Conservation (phyloP, 2,797 vertebrate species). For the Myiotriccus ornatus region DNA sequence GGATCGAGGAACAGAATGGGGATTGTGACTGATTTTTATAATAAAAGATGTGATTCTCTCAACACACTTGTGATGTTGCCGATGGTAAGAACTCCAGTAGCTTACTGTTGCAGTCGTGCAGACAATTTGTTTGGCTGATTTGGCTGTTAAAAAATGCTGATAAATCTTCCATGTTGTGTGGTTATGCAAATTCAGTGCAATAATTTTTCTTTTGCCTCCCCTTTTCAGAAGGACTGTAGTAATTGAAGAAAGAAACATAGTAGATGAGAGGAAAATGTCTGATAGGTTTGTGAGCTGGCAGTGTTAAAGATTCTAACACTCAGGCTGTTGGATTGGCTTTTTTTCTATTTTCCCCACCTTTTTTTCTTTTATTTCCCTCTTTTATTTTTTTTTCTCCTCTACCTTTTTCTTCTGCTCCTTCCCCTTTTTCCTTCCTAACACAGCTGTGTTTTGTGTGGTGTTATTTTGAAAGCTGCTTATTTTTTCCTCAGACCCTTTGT, state of each 20-base stretch:
- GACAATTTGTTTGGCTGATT: constrained; percentile 77
- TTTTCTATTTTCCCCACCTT: not conserved
- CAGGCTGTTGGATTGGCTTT: not conserved
- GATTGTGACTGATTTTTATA: constrained; percentile 64
- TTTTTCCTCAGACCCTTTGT: constrained; percentile 30
- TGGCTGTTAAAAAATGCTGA: constrained; percentile 69
- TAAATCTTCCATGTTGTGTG: constrained; percentile 71
- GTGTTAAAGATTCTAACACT: not conserved
- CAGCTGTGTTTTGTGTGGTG: constrained; percentile 19
- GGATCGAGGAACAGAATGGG: constrained; percentile 51
- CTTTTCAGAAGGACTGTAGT: constrained; percentile 6
- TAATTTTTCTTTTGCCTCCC: not conserved
- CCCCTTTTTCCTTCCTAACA: not conserved
- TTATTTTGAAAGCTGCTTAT: constrained; percentile 47
- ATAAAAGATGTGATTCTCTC: constrained; percentile 54
- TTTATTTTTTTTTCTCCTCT: not conserved
- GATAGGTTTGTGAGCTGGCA: not conserved
- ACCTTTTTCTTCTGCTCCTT: not conserved
- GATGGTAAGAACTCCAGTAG: constrained; percentile 21
- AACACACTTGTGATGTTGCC: constrained; percentile 48
- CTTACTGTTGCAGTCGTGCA: constrained; percentile 66
- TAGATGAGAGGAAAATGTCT: not conserved
- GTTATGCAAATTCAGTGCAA: constrained; percentile 75
- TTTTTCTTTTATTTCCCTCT: not conserved
- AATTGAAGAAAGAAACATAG: not conserved